Evolutionary conservation across 2,113 vertebrate species (phyloP), one percentile per base, ranked within the genome.

Genomic region (Gadus macrocephalus): DNA sequence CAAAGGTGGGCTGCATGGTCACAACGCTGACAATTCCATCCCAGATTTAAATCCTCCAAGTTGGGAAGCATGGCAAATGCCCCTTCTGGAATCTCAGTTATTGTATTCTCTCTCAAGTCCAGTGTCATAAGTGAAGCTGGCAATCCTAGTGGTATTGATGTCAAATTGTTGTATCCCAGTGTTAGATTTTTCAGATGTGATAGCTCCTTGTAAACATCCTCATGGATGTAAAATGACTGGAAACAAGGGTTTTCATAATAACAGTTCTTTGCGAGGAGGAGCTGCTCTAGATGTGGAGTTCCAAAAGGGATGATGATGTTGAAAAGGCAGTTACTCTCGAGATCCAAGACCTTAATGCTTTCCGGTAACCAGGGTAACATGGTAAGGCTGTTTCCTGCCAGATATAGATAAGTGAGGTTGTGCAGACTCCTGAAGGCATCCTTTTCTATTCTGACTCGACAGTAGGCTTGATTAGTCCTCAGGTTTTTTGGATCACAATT

Each of bases 121-220:
- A 94, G 31, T 5, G 85, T 3, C 1, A 62, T 56, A 69, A 95
- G 83, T 22, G 89, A 89, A 0, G 35, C 53, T 2, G 95, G 94
- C 35, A 96, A 80, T 16, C 73, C 70, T 15, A 7, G 76, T 63
- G 94, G 94, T 63, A 95, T 74, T 0, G 16, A 15, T 0, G 83
- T 93, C n/a, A 95, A 80, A 72, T 94, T 96, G 79, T 93, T 91
- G 71, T 91, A 93, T 15, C 91, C 92, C n/a, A 96, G 80, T 0
- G 82, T 87, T 8, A 96, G 90, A 31, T 35, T 76, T 71, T 70
- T 65, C 11, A 94, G 87, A 5, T 85, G 69, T 0, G 69, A 61
- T n/a, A 93, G 85, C 31, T 74, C 77, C 66, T 66, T 68, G 53
- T 93, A 89, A 53, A 90, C 87, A 0, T 0, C 16, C 42, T 86